Evolutionary conservation across 35 echinoderm and acorn worm genomes (phyloP), one percentile per base, ranked within the genome.

Genomic region (Ptychodera flava): DNA sequence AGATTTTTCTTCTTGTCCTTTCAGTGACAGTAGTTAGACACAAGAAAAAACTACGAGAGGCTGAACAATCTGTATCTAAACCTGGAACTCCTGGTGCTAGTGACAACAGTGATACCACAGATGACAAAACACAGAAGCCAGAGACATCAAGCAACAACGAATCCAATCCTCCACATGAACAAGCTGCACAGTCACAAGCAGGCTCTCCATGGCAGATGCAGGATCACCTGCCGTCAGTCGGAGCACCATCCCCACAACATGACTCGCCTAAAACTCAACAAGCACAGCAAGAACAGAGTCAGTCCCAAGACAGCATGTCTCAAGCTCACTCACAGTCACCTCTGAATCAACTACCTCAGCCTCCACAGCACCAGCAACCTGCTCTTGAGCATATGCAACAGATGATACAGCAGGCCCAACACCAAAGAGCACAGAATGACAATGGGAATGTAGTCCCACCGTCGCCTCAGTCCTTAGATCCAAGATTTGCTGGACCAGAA

Each of bases 301-400:
- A n/a, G n/a, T n/a, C 38, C 10, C 30, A 31, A 87, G 77, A 31
- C 14, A 35, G 28, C 29, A 6, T 80, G 32, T 78, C 33, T 34
- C 77, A 80, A 10, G 0, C 30, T 33, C 75, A 33, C 0, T 34
- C 78, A 29, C 28, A 36, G 33, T 27, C 86, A 34, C 86, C 35
- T 30, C 16, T 78, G 29, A 64, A 87, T 31, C 86, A 31, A 78
- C 76, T 87, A 79, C 32, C 76, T 28, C 86, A 87, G 86, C 45
- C 6, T 6, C 45, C 6, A 64, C 45, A 64, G 22, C 45, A 64
- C 6, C 45, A 64, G 22, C 45, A 64, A 64, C 45, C 45, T 12
- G 45, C 45, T 22, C 45, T 64, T 12, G 45, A 64, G 45, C 45
- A 64, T 12, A 64, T 64, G 45, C 45, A 64, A 22, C 45, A 64